Percentiles rank a stretch among this genome's conserved stretches.
Evolutionary conservation across 2,797 vertebrate species (phyloP).

Genomic region (Notolepis coatsorum): DNA sequence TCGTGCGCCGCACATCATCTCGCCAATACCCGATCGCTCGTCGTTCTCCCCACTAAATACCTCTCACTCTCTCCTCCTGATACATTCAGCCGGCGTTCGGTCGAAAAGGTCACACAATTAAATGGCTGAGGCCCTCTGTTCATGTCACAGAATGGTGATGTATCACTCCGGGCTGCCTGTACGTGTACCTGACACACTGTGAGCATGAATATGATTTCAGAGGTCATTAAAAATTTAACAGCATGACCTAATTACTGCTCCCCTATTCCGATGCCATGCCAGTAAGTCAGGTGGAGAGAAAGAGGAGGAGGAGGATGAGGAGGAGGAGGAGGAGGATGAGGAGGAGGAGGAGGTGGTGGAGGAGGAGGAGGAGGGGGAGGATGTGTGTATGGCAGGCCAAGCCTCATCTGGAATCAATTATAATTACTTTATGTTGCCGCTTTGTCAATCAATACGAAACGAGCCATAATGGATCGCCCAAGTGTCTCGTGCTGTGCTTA

Average conservation of each 20-base stretch:
- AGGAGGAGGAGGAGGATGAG: constrained; percentile 2
- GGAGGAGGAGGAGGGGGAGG: constrained; percentile 13
- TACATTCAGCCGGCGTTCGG: constrained; percentile 73
- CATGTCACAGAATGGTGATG: constrained; percentile 85
- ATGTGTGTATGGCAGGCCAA: constrained; percentile 68
- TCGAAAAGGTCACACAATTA: constrained; percentile 87
- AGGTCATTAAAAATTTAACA: constrained; percentile 89
- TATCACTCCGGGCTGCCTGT: constrained; percentile 81
- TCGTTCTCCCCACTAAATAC: constrained; percentile 73
- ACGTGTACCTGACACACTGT: constrained; percentile 83
- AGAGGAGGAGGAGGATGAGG: constrained; percentile 49
- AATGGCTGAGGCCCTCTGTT: constrained; percentile 85
- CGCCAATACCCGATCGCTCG: constrained; percentile 76
- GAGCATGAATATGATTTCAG: constrained; percentile 88
- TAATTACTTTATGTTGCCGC: constrained; percentile 83
- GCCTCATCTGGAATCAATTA: constrained; percentile 83
- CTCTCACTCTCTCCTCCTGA: constrained; percentile 63
- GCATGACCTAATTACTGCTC: constrained; percentile 87
- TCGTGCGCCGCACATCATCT: constrained; percentile 70
- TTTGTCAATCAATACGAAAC: constrained; percentile 82
- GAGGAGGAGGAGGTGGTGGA: constrained; percentile 20
- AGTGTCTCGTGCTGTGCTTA: constrained; percentile 66
- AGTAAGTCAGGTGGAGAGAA: constrained; percentile 73
- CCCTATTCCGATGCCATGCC: constrained; percentile 83
- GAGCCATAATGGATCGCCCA: constrained; percentile 74